phyloP scores from a whole-genome alignment of 2,113 vertebrate genomes.

The Typhlomys cinereus region DNA sequence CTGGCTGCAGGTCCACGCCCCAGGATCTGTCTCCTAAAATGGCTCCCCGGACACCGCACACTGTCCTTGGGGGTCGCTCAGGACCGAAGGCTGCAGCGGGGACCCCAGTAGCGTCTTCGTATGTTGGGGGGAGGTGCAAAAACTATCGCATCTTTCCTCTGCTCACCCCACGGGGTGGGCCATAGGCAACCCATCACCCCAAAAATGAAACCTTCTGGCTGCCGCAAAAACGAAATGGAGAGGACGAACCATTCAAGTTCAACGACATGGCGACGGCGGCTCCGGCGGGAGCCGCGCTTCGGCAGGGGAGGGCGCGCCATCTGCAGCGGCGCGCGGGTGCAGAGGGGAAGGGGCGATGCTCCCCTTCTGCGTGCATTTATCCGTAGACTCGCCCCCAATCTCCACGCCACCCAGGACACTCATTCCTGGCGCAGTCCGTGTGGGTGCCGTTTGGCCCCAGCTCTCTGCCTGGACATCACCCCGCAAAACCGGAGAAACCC shows the following conservation, averaged over 20 bases:
- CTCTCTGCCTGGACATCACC: slow-evolving; percentile 3
- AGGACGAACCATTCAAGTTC: slow-evolving; percentile 88
- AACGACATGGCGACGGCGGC: slow-evolving; percentile 84
- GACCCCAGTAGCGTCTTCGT: slow-evolving; percentile 10
- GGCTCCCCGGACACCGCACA: slow-evolving; percentile 83
- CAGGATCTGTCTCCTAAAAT: slow-evolving; percentile 84
- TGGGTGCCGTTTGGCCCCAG: background rate
- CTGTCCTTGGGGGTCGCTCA: slow-evolving; percentile 40
- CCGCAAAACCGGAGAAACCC: slow-evolving; percentile 20
- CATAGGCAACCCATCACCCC: slow-evolving; percentile 48
- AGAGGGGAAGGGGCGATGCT: background rate
- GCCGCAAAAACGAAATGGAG: slow-evolving; percentile 67
- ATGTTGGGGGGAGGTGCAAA: background rate
- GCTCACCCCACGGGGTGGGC: slow-evolving; percentile 9
- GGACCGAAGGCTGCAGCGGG: slow-evolving; percentile 51
- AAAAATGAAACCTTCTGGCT: slow-evolving; percentile 63
- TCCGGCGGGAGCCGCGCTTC: slow-evolving; percentile 63
- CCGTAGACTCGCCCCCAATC: background rate
- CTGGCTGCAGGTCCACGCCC: slow-evolving; percentile 58
- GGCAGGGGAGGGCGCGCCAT: slow-evolving; percentile 72
- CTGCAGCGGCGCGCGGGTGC: slow-evolving; percentile 40
- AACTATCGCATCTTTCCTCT: slow-evolving; percentile 20
- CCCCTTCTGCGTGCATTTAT: background rate
- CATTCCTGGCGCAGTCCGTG: background rate
- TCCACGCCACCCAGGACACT: background rate